Base-by-base conservation (phyloP, 1,140 invertebrate species). In the Ceratosolen fusciceps region DNA sequence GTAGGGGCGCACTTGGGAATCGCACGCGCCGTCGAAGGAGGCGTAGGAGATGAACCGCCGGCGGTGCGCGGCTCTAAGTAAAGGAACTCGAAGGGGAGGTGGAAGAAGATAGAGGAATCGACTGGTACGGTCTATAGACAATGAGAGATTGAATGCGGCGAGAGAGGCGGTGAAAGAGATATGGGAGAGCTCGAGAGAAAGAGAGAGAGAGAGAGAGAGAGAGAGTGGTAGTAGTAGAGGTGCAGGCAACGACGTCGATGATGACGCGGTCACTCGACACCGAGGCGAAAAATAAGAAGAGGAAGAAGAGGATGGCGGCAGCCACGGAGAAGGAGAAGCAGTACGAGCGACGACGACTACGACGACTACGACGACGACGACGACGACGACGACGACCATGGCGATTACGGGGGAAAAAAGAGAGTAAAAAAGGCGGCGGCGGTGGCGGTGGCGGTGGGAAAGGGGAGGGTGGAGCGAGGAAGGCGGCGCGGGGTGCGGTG, bases 261-360 rank as follows among this genome's bases (percentile, higher is more conserved):
- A 60, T 47, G 72, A 78, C 34, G 70, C 70, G 49, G 16, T 37
- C 49, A 29, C 19, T 47, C 49, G 71, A 68, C 67, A 47, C 67
- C 39, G 10, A 47, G 65, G 39, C 16, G 3, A 65, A 39, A 24
- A 29, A 29, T 24, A 10, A 31, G 56, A 31, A 65, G 77, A 83
- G 39, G 75, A 80, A 37, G 77, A 70, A n/a, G 68, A 54, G 58
- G 75, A 79, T 65, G 77, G 74, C 67, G 74, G 65, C 26, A 74
- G 68, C 47, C 31, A 37, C 24, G 52, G 47, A 29, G 31, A 52
- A 43, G 39, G 39, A 24, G 47, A 67, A 75, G 79, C 80, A 24
- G 12, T 81, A 56, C 4, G 43, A n/a, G 29, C 29, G 26, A 29
- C 3, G 26, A 14, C 3, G 56, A 31, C 29, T 31, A 39, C 1